Base-by-base conservation (phyloP, 2,797 vertebrate species). In the Eidolon dupreanum region DNA sequence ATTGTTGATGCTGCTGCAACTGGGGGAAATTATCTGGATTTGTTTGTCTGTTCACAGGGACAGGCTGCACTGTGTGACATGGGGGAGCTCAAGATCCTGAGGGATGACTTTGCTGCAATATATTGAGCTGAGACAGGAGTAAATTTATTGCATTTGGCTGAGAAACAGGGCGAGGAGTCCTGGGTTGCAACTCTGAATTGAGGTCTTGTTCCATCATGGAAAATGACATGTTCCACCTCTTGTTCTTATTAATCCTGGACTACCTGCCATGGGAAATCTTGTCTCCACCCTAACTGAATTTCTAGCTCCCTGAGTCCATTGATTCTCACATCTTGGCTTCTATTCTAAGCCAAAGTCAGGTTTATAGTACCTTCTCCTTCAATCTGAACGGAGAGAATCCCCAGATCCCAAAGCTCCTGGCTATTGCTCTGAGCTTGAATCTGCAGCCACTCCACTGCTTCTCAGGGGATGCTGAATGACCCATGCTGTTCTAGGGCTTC, bases 61-160 rank as follows among this genome's bases (percentile, higher is more conserved):
- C 98, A 97, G 99, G 98, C 97, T 99, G 99, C 98, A 99, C 99
- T 98, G 99, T 99, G 98, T 99, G 99, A 26, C 99, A 99, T 91
- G 99, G 99, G 94, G 99, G 98, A 93, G 98, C 98, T 98, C 99
- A 99, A 96, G 99, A 99, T 97, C 99, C 99, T 75, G 99, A 98
- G 78, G 98, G 99, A 97, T 99, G 99, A 97, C 99, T 99, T 96
- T 99, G 99, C 92, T 99, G 98, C 91, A 98, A 99, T 33, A 99
- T 98, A 78, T 99, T 98, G 97, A 99, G 98, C 68, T 99, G 99
- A 97, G 99, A 98, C 98, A 99, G 99, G 98, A 99, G 99, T 92
- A 99, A 99, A 98, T 99, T 99, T 99, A 99, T 99, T 86, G 98
- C 95, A 98, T 99, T 99, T 99, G 99, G 98, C 97, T 99, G 99